Conservation (phyloP, 2,113 vertebrate species). For the Salminus brasiliensis region DNA sequence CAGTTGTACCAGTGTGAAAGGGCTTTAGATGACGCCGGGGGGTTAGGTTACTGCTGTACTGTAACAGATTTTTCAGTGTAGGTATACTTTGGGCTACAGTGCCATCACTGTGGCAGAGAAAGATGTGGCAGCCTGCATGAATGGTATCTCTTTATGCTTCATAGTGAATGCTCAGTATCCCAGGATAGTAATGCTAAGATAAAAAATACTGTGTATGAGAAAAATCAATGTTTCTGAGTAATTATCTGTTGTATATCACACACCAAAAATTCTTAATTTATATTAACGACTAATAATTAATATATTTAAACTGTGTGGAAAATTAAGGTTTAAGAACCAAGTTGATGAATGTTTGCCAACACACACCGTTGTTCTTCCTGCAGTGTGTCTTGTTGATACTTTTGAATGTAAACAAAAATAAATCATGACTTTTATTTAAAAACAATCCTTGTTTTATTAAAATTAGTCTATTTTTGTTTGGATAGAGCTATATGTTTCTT, state of each 20-base stretch:
- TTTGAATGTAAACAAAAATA: not conserved
- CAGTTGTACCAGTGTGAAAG: not conserved
- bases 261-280: not conserved
- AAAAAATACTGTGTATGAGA: not conserved
- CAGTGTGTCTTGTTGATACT: not conserved
- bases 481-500: too few relatives aligned
- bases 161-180: not conserved
- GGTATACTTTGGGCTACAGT: not conserved
- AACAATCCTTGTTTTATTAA: too few relatives aligned
- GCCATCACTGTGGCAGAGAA: not conserved
- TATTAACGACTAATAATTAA: not conserved
- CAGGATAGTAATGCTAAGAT: not conserved
- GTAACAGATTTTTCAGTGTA: not conserved
- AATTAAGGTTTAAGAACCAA: not conserved
- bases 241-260: not conserved
- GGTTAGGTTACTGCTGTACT: not conserved
- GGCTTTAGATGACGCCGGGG: not conserved
- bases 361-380: too few relatives aligned
- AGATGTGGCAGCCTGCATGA: not conserved
- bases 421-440: not conserved
- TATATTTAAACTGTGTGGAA: too few relatives aligned
- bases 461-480: too few relatives aligned
- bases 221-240: not conserved
- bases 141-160: not conserved
- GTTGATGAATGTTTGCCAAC: too few relatives aligned